Evolutionary conservation across 2,888 invertebrate species (phyloP), one percentile per base, ranked within the genome.

Genomic region (Drosophila paramelanica): DNA sequence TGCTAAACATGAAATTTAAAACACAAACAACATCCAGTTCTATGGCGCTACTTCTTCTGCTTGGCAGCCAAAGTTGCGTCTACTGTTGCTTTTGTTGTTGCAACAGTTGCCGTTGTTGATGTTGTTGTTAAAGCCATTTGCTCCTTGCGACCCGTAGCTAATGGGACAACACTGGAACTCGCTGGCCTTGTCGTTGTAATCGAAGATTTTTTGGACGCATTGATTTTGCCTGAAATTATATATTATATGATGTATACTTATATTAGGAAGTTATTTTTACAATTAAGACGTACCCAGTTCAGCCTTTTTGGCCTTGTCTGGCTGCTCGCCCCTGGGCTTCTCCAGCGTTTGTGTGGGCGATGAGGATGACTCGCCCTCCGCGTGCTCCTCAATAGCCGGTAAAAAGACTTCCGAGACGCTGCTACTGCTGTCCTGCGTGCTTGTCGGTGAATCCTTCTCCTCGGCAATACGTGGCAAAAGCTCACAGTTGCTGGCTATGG

Each of bases 391-490:
- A 57, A 91, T 90, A 46, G 90, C 90, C 31, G 90, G 90, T 89
- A 89, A 83, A 52, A 89, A 88, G 13, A 88, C 78, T 11, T 86
- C 86, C 25, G 79, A 71, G 3, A 74, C 69, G 49, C 82, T 85
- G 62, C 70, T 76, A 56, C 58, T 71, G 56, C 62, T 78, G 2
- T 83, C 79, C 58, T 77, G 86, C 4, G 66, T 86, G 45, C 90
- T 91, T 23, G 92, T 92, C 41, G 92, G 92, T 10, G 92, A 92
- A 72, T 92, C 92, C 59, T 97, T 97, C 91, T 97, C 97, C 92
- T 97, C 97, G 0, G 97, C 97, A 66, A 97, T 97, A 75, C 97
- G 93, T 0, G 97, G 97, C 88, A 97, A 92, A 58, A 95, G 93
- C 86, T 94, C 94, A 56, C 85, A 84, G 49, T 52, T 82, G 61